Evolutionary conservation across 23 tunicate genomes (phyloP).

Genomic region (Styela plicata): DNA sequence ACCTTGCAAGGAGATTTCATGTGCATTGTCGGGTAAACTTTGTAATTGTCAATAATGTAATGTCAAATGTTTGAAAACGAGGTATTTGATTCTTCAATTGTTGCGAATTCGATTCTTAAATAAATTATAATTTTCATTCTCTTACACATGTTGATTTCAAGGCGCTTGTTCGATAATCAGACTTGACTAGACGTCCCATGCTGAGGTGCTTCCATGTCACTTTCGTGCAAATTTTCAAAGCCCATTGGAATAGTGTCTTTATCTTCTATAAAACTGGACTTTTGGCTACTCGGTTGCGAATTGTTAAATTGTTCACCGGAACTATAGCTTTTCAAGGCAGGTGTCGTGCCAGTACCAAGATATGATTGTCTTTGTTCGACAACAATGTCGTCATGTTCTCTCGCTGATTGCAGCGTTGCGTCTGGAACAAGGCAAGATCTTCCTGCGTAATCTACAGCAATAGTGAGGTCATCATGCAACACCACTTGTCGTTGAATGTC

Average conservation of each 20-base stretch:
- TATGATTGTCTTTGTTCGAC: conserved; percentile 7
- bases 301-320: background rate
- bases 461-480: conserved; percentile 47
- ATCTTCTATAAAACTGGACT: background rate
- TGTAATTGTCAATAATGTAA: no score
- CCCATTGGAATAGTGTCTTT: background rate
- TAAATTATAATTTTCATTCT: no score
- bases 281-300: background rate
- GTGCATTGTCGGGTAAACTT: no score
- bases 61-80: no score
- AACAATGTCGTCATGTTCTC: conserved; percentile 22
- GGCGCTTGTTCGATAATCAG: no score
- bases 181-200: background rate
- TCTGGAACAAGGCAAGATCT: conserved; percentile 10
- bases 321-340: background rate
- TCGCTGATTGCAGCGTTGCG: conserved; percentile 11
- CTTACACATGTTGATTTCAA: no score
- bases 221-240: background rate
- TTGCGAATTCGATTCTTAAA: no score
- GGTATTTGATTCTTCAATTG: no score
- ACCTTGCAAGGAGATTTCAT: no score
- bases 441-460: conserved; percentile 31
- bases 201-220: background rate
- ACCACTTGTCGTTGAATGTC: conserved; percentile 68
- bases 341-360: background rate